These are phyloP conservation scores for Hycleus phaleratus DNA, from an alignment of 1,140 invertebrate species.

Conservation along the genomic window DNA sequence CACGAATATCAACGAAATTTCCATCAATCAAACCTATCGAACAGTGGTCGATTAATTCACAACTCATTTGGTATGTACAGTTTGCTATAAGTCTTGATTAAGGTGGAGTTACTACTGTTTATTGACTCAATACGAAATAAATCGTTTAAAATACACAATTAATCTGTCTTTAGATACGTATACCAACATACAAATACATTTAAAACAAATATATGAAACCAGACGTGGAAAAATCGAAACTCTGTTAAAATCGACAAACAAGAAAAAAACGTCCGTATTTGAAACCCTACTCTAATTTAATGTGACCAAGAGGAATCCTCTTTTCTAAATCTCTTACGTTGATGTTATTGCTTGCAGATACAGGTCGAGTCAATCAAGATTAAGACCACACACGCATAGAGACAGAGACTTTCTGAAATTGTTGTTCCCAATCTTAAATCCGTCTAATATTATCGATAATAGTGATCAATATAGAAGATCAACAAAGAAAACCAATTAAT, in stretches of 20 bases:
- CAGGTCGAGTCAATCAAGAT: constrained; percentile 15
- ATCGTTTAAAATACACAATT: no score
- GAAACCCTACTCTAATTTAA: constrained; percentile 19
- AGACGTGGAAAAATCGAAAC: not conserved
- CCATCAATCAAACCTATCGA: no score
- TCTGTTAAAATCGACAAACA: not conserved
- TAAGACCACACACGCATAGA: not conserved
- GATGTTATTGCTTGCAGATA: constrained; percentile 16
- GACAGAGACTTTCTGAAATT: not conserved
- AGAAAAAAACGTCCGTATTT: constrained; percentile 12
- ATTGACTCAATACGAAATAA: not conserved
- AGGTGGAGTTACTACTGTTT: not conserved
- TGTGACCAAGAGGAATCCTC: constrained; percentile 21
- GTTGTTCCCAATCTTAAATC: no score
- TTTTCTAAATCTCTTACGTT: constrained; percentile 18
- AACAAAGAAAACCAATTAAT: no score
- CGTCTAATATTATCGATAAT: no score
- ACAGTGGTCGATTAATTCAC: no score
- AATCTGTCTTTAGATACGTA: no score
- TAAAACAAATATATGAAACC: not conserved
- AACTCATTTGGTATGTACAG: no score
- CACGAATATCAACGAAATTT: no score
- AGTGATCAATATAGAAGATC: no score
- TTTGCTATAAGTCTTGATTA: not conserved
- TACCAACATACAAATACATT: not conserved